A percentile compares a stretch with the other conserved stretches of the same genome.
Evolutionary conservation across 2,888 invertebrate genomes (phyloP).

Genomic region (Margaritifera margaritifera): DNA sequence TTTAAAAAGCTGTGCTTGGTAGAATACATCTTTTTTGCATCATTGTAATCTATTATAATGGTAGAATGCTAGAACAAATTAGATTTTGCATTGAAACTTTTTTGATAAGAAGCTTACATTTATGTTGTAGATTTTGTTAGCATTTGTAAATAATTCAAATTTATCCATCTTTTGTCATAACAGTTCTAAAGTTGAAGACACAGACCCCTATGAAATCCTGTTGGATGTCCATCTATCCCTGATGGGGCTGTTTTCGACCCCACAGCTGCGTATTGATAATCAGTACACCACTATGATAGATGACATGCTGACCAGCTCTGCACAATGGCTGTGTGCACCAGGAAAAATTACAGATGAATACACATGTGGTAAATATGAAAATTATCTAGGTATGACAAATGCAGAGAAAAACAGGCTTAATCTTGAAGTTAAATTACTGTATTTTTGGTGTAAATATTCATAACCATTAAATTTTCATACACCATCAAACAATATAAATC

Average conservation of each 20-base stretch:
- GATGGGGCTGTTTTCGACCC: conserved; percentile 39
- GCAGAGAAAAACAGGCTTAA: not conserved
- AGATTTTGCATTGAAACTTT: no score
- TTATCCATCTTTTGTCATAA: not conserved
- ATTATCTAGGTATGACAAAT: no score
- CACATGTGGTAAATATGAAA: conserved; percentile 52
- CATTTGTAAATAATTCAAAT: no score
- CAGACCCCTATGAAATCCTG: conserved; percentile 36
- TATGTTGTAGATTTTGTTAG: no score
- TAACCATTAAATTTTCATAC: no score
- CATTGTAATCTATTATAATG: no score
- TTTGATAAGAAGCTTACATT: no score
- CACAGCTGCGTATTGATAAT: conserved; percentile 35
- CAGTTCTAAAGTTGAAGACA: conserved; percentile 11
- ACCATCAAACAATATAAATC: no score
- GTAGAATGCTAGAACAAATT: no score
- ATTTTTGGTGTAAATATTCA: not conserved
- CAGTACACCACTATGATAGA: conserved; percentile 45
- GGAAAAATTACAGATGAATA: conserved; percentile 52
- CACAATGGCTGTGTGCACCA: conserved; percentile 46
- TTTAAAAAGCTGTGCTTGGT: no score
- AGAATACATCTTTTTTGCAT: no score
- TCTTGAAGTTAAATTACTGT: not conserved
- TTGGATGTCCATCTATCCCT: conserved; percentile 48
- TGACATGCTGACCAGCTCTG: conserved; percentile 38